These are phyloP conservation scores for Gastrophryne carolinensis DNA, from an alignment of 2,797 vertebrate genomes.

Conservation along the genomic window DNA sequence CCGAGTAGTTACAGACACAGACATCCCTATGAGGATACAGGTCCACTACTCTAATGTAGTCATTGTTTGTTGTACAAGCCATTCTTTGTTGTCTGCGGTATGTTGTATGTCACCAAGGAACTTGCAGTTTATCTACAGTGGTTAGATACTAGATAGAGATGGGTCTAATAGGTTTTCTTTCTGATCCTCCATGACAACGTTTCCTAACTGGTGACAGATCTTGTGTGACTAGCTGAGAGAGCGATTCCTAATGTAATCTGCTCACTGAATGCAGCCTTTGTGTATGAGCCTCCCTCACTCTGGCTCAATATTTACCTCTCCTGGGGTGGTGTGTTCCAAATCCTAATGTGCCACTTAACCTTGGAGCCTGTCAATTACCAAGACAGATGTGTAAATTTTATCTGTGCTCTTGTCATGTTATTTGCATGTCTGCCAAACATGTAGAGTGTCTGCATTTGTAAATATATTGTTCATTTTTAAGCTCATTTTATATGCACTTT, in stretches of 20 bases:
- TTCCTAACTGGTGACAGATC: neutral
- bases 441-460: neutral
- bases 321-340: neutral
- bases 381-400: neutral
- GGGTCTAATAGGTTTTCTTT: neutral
- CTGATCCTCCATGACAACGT: neutral
- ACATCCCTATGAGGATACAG: too few species aligned
- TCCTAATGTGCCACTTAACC: slow-evolving; percentile 13
- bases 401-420: neutral
- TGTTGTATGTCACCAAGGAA: neutral
- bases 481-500: too few species aligned
- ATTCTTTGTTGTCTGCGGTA: too few species aligned
- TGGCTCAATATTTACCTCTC: neutral
- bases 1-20: too few species aligned
- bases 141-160: neutral
- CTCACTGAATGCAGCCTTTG: neutral
- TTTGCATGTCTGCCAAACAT: neutral
- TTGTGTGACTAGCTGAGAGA: neutral
- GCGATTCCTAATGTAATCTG: neutral
- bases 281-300: neutral
- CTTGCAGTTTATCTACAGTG: neutral
- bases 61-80: too few species aligned
- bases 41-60: too few species aligned
- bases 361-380: neutral
- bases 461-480: too few species aligned